Base-by-base conservation (phyloP, 2,888 invertebrate species). In the Leucoma salicis region DNA sequence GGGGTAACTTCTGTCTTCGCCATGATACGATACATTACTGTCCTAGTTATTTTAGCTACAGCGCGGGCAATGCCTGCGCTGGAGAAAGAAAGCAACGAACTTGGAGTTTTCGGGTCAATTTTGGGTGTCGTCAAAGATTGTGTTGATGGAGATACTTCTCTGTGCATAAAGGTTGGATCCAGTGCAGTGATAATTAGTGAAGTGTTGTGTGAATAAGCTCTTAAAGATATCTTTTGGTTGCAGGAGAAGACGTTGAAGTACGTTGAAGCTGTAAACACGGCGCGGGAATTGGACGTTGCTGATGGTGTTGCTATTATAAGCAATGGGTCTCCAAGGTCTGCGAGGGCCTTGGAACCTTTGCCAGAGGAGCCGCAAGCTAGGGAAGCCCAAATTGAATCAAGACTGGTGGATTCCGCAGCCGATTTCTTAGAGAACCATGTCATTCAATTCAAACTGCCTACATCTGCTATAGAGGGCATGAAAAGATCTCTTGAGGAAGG, bases 401-500 rank as follows among this genome's bases (percentile, higher is more conserved):
- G 95, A 52, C 89, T 96, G 49, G 90, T 95, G 42, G 95, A 96
- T 68, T 92, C 93, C 51, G 91, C 95, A 39, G 93, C 94, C 56
- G 92, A 94, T 58, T 95, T 96, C 90, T 86, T 96, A 59, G 93
- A 94, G 63, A 93, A 94, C 51, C 96, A 96, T 78, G 95, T 95
- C 21, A 91, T 96, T 55, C 95, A 96, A 78, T 93, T 96, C 74
- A 94, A 94, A 73, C 88, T 96, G 31, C 96, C 96, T 24, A 92
- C 93, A 48, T 92, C 93, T 29, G 91, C 94, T 42, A 91, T 95
- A 59, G 91, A 93, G 57, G 95, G 95, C 71, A 92, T 95, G 89
- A 93, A 94, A 74, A 92, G 94, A 49, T 94, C 95, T 21, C 90
- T 95, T 46, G 95, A 95, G 67, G 96, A 96, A 93, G 95, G 95